Conservation (phyloP, 1,140 invertebrate genomes). For the Hylyphantes graminicola region DNA sequence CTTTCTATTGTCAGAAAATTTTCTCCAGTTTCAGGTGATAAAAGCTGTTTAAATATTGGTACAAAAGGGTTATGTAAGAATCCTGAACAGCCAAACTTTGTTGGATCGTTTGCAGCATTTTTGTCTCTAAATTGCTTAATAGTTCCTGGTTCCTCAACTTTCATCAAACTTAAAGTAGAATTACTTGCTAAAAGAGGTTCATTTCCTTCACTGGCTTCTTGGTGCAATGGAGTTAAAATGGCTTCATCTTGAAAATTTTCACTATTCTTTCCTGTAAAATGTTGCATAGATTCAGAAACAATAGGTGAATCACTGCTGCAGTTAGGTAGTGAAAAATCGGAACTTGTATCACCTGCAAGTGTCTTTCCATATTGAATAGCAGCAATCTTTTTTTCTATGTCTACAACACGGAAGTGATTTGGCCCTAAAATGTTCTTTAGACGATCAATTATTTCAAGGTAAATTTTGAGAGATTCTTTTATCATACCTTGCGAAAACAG, state of each 20-base stretch:
- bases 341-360: neutral
- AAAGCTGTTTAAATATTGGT: neutral
- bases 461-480: neutral
- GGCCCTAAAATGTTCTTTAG: neutral
- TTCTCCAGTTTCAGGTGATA: neutral
- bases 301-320: no score
- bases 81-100: neutral
- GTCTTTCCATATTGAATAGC: neutral
- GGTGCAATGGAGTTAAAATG: no score
- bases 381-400: neutral
- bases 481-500: neutral
- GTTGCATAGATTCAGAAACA: no score
- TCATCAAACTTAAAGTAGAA: no score
- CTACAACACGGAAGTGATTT: neutral
- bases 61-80: neutral
- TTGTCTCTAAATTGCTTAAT: neutral
- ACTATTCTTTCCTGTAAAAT: no score
- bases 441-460: neutral
- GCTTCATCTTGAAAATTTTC: no score
- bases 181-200: no score
- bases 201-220: no score
- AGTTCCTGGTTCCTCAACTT: no score
- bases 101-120: neutral
- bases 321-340: no score
- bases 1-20: neutral